Evolutionary conservation across 2,888 invertebrate species (phyloP).

Genomic region (Hyposoter dolosus): DNA sequence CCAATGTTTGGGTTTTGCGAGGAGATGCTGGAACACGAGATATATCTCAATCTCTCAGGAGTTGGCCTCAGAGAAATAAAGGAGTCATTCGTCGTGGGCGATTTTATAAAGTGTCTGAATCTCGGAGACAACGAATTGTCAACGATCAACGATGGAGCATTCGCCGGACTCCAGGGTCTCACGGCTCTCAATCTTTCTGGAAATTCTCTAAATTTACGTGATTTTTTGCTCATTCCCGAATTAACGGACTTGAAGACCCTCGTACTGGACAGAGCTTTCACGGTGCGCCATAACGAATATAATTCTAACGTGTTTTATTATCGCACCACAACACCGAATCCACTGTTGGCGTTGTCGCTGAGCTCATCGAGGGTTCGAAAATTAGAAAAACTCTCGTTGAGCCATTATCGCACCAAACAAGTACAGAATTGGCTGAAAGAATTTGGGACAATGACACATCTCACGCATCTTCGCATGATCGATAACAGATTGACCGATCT

Average conservation of each 20-base stretch:
- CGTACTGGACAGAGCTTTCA: conserved; percentile 5
- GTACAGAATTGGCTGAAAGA: not conserved
- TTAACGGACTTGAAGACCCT: conserved; percentile 5
- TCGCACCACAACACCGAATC: not conserved
- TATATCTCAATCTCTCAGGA: conserved; percentile 6
- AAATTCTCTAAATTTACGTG: not conserved
- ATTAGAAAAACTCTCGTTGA: conserved; percentile 18
- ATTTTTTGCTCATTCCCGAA: not conserved
- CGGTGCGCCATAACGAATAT: too few species aligned
- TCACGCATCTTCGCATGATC: conserved; percentile 13
- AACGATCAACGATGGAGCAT: conserved; percentile 12
- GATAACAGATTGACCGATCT: not conserved
- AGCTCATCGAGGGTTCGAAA: not conserved
- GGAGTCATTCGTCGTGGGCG: not conserved
- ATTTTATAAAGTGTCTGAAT: conserved; percentile 23
- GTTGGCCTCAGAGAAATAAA: not conserved
- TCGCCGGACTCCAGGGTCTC: not conserved
- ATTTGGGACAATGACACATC: not conserved
- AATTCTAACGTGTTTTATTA: not conserved
- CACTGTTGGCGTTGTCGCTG: not conserved
- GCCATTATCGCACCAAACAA: not conserved
- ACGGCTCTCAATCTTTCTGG: not conserved
- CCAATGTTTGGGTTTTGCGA: conserved; percentile 13
- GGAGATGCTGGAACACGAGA: not conserved
- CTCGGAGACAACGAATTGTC: not conserved